A percentile compares a stretch with the other conserved stretches of the same genome.
phyloP scores from a whole-genome alignment of 2,797 vertebrate genomes.

The Otolemur crassicaudatus region DNA sequence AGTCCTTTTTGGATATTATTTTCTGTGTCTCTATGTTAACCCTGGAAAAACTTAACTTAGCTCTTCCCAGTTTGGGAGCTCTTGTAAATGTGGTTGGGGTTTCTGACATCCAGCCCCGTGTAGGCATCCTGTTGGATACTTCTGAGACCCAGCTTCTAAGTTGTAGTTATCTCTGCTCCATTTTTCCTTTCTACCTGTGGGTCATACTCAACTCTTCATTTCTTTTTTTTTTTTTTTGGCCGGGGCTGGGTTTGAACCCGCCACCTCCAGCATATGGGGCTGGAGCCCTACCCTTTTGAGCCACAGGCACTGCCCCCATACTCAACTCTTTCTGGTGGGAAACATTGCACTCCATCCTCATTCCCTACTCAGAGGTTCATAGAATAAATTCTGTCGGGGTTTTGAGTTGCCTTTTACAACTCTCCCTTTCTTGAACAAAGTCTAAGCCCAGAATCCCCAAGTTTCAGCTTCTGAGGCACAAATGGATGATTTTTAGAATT shows the following conservation, averaged over 20 bases:
- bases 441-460: not conserved
- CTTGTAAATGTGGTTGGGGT: not conserved
- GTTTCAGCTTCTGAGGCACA: not conserved
- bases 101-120: not conserved
- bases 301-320: not conserved
- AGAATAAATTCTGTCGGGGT: not conserved
- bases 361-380: not conserved
- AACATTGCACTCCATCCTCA: not conserved
- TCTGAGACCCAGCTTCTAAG: not conserved
- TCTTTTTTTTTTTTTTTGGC: too few species aligned
- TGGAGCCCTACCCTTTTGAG: too few species aligned
- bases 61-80: not conserved
- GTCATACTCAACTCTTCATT: not conserved
- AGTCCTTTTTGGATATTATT: not conserved
- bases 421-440: not conserved
- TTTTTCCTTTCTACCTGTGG: not conserved
- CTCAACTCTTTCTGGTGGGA: not conserved
- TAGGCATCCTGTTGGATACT: not conserved
- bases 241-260: too few species aligned
- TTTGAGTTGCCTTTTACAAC: not conserved
- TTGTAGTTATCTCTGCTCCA: not conserved
- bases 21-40: not conserved
- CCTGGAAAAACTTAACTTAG: not conserved
- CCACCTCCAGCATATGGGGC: too few species aligned
- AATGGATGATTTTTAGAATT: not conserved